A percentile compares a stretch with the other conserved stretches of the same genome.
Evolutionary conservation across 2,888 invertebrate species (phyloP).

Genomic region (Caenorhabditis panamensis): DNA sequence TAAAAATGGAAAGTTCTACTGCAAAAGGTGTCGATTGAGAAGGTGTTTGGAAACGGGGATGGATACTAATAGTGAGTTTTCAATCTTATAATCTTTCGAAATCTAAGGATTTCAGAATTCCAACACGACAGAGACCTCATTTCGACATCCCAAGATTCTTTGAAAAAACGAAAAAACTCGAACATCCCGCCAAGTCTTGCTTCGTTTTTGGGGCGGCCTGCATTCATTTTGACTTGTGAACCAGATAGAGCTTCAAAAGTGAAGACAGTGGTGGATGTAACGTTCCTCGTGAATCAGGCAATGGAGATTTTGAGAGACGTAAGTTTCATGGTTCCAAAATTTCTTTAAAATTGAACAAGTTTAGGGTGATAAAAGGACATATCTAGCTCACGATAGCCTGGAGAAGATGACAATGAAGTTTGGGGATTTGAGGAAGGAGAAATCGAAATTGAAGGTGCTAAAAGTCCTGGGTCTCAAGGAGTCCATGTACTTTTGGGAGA

Average conservation of each 20-base stretch:
- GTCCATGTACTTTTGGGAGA: slow-evolving; percentile 48
- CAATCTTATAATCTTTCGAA: neutral
- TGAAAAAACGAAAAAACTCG: neutral
- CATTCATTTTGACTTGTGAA: slow-evolving; percentile 43
- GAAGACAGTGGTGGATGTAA: slow-evolving; percentile 41
- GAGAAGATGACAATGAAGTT: slow-evolving; percentile 41
- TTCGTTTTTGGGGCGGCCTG: slow-evolving; percentile 29
- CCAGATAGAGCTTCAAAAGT: slow-evolving; percentile 31
- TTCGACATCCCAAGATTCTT: neutral
- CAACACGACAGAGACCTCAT: slow-evolving; percentile 45
- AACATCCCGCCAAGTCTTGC: slow-evolving; percentile 25
- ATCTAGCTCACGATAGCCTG: slow-evolving; percentile 20
- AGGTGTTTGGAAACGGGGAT: slow-evolving; percentile 36
- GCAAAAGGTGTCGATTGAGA: slow-evolving; percentile 37
- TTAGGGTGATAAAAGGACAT: slow-evolving; percentile 14
- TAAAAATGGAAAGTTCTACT: slow-evolving; percentile 29
- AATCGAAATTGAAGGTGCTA: slow-evolving; percentile 22
- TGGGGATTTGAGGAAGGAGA: slow-evolving; percentile 19
- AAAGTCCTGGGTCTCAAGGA: slow-evolving; percentile 39
- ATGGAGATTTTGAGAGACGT: slow-evolving; percentile 28
- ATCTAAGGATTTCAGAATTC: slow-evolving; percentile 19
- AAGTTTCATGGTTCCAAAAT: neutral
- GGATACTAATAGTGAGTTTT: slow-evolving; percentile 34
- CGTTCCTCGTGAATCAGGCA: slow-evolving; percentile 38
- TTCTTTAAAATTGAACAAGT: neutral